A percentile compares a stretch with the other conserved stretches of the same genome.
Evolutionary conservation across 2,113 vertebrate genomes (phyloP).

Genomic region (Bucco capensis): DNA sequence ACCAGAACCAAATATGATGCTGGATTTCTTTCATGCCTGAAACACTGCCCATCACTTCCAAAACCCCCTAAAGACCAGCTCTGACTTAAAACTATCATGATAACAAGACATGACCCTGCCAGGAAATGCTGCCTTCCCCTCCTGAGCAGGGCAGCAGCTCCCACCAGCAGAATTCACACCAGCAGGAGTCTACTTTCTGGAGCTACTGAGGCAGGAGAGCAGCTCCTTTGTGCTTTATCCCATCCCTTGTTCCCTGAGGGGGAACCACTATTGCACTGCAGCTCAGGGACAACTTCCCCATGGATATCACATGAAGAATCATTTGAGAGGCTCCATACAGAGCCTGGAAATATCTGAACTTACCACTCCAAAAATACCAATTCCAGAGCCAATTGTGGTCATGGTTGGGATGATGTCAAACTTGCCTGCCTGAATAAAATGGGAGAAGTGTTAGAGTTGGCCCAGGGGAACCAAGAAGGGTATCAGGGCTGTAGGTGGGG

Average conservation of each 20-base stretch:
- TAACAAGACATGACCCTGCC: not conserved
- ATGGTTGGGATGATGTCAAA: conserved; percentile 97
- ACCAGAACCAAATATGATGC: not conserved
- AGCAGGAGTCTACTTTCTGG: not conserved
- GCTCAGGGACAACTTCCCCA: not conserved
- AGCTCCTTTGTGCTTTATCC: not conserved
- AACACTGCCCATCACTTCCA: not conserved
- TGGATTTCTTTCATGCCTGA: not conserved
- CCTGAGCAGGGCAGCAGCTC: not conserved
- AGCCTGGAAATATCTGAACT: conserved; percentile 55
- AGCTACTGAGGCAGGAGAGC: not conserved
- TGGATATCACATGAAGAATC: not conserved
- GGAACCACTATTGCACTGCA: not conserved
- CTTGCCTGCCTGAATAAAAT: conserved; percentile 83
- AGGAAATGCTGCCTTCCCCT: not conserved
- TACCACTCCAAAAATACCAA: conserved; percentile 98
- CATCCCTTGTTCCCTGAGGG: not conserved
- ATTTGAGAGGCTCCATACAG: not conserved
- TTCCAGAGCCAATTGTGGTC: conserved; percentile 94
- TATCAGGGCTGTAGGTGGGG: not conserved
- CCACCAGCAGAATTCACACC: not conserved
- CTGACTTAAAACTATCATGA: not conserved
- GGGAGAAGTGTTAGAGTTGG: not conserved
- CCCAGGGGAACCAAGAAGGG: fast-evolving
- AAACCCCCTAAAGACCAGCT: not conserved